These are phyloP conservation scores for Plebejus argus DNA, from an alignment of 2,888 invertebrate species.

Conservation along the genomic window DNA sequence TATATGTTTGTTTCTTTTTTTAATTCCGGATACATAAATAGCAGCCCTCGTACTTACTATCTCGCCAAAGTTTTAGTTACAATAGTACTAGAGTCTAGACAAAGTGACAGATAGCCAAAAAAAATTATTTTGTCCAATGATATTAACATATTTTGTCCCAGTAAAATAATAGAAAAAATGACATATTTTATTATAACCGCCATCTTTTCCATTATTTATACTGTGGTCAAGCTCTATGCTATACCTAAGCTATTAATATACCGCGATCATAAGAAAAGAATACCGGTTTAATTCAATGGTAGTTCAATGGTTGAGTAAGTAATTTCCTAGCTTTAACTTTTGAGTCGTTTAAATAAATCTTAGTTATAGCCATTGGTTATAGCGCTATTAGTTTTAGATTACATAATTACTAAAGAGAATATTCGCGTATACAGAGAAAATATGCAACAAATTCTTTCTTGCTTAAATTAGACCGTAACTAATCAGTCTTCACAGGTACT, in stretches of 20 bases:
- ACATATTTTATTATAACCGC: neutral
- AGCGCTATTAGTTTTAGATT: neutral
- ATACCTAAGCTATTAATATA: too few species aligned
- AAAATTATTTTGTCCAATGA: too few species aligned
- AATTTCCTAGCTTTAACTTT: neutral
- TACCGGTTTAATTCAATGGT: neutral
- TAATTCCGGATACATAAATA: too few species aligned
- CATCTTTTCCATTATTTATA: neutral
- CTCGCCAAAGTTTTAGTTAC: neutral
- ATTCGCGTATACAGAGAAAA: neutral
- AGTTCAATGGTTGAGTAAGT: neutral
- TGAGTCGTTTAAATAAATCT: neutral
- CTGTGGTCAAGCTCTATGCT: neutral
- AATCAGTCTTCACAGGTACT: slow-evolving; percentile 23
- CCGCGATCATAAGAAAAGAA: neutral
- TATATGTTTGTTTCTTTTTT: too few species aligned
- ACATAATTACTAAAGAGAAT: neutral
- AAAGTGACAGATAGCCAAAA: too few species aligned
- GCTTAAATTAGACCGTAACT: slow-evolving; percentile 7
- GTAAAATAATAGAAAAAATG: too few species aligned
- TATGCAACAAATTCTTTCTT: slow-evolving; percentile 4
- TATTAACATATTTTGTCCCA: neutral
- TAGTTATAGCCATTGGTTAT: too few species aligned
- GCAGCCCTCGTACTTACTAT: too few species aligned
- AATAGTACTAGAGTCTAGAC: too few species aligned